Conservation (phyloP, 2,888 invertebrate species). For the Ceriagrion tenellum region DNA sequence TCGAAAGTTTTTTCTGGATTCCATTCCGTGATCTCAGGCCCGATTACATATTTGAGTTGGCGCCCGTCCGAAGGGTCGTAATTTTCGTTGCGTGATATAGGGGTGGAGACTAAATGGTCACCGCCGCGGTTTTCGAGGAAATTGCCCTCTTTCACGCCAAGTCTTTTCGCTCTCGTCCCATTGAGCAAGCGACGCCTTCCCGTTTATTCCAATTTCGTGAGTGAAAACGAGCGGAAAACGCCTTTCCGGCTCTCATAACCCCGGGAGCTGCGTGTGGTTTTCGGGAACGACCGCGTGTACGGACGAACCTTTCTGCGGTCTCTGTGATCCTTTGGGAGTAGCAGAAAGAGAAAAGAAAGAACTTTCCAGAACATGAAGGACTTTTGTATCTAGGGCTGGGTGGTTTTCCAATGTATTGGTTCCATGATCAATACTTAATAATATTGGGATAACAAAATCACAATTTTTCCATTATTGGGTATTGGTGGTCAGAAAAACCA, state of each 20-base stretch:
- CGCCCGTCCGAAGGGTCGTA: neutral
- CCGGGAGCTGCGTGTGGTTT: neutral
- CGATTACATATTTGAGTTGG: neutral
- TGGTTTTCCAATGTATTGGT: too few relatives aligned
- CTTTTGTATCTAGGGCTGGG: too few relatives aligned
- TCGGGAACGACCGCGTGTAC: neutral
- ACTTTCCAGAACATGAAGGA: neutral
- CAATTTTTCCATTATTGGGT: too few relatives aligned
- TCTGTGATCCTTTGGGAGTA: neutral
- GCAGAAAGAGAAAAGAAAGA: neutral
- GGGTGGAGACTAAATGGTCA: neutral
- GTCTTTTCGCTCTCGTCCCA: neutral
- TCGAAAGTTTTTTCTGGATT: neutral
- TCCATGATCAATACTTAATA: too few relatives aligned
- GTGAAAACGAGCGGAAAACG: neutral
- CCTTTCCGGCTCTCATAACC: neutral
- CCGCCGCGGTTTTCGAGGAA: neutral
- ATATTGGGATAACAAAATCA: too few relatives aligned
- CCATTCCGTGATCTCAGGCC: neutral
- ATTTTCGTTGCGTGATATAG: neutral
- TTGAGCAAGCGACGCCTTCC: neutral
- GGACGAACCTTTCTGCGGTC: neutral
- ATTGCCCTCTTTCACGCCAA: neutral
- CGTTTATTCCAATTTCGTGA: conserved; percentile 6
- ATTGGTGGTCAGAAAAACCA: too few relatives aligned